Percentiles rank a stretch among this genome's conserved stretches.
phyloP scores from a whole-genome alignment of 2,797 vertebrate genomes.

The Gymnoscopelus braueri region DNA sequence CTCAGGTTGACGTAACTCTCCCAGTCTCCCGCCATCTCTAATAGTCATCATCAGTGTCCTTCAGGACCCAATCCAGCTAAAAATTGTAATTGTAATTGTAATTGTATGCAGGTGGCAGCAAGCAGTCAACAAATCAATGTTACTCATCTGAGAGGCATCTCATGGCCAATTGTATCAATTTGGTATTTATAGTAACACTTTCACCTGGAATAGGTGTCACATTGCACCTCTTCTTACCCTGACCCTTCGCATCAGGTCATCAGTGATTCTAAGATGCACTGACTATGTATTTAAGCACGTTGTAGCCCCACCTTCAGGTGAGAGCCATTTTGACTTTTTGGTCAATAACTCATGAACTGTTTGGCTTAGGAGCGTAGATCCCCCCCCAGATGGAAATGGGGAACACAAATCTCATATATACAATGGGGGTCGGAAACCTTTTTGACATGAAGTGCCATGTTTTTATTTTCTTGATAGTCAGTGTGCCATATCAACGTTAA shows the following conservation, averaged over 20 bases:
- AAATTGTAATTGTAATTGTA: too few species aligned
- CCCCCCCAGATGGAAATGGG: too few species aligned
- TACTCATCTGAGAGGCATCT: constrained; percentile 29
- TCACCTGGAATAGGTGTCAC: constrained; percentile 22
- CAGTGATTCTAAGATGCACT: background rate
- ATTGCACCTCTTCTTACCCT: constrained; percentile 14
- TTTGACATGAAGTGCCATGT: too few species aligned
- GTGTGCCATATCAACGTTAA: too few species aligned
- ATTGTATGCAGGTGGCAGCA: constrained; percentile 20
- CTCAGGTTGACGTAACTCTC: constrained; percentile 44
- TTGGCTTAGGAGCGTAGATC: too few species aligned
- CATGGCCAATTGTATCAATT: constrained; percentile 4
- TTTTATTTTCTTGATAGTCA: too few species aligned
- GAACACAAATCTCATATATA: too few species aligned
- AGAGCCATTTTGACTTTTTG: too few species aligned
- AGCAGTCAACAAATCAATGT: constrained; percentile 38
- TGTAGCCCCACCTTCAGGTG: too few species aligned
- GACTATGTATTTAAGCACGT: too few species aligned
- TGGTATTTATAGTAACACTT: constrained; percentile 3
- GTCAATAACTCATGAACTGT: too few species aligned
- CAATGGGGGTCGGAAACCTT: too few species aligned
- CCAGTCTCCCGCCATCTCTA: constrained; percentile 15
- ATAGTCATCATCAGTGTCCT: constrained; percentile 47
- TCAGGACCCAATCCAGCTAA: constrained; percentile 32
- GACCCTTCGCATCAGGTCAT: constrained; percentile 14